These are phyloP conservation scores for Terrapene triunguis DNA, from an alignment of 2,113 vertebrate genomes.

Conservation along the genomic window DNA sequence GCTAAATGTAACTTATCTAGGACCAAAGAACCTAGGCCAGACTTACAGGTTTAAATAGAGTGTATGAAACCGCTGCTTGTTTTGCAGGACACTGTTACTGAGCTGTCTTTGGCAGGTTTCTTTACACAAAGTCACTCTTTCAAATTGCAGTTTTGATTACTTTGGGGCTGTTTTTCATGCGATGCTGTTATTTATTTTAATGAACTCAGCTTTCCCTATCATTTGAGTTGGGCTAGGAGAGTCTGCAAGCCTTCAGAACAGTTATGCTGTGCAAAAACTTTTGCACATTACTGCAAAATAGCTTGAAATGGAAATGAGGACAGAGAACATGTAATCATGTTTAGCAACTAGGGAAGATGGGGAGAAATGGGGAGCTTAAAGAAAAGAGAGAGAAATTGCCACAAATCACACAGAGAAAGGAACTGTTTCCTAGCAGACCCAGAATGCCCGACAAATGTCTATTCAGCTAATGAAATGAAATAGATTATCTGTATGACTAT, in stretches of 20 bases:
- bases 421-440: neutral
- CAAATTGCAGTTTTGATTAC: conserved; percentile 60
- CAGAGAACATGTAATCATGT: conserved; percentile 64
- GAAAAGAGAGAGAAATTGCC: neutral
- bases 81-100: conserved; percentile 8
- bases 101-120: neutral
- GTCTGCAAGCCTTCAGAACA: conserved; percentile 5
- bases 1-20: no score
- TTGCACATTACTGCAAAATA: conserved; percentile 57
- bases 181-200: conserved; percentile 64
- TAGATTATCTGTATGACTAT: neutral
- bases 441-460: neutral
- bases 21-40: no score
- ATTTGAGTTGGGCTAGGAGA: conserved; percentile 39
- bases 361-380: neutral
- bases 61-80: neutral
- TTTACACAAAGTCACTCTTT: conserved; percentile 19
- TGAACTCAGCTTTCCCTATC: conserved; percentile 57
- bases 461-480: neutral
- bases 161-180: conserved; percentile 27
- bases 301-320: conserved; percentile 59
- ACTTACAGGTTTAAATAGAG: neutral
- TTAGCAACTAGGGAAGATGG: conserved; percentile 35
- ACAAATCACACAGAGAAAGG: neutral
- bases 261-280: conserved; percentile 13